Evolutionary conservation across 2,113 vertebrate species (phyloP), one percentile per base, ranked within the genome.

Genomic region (Anser brachyrhynchus): DNA sequence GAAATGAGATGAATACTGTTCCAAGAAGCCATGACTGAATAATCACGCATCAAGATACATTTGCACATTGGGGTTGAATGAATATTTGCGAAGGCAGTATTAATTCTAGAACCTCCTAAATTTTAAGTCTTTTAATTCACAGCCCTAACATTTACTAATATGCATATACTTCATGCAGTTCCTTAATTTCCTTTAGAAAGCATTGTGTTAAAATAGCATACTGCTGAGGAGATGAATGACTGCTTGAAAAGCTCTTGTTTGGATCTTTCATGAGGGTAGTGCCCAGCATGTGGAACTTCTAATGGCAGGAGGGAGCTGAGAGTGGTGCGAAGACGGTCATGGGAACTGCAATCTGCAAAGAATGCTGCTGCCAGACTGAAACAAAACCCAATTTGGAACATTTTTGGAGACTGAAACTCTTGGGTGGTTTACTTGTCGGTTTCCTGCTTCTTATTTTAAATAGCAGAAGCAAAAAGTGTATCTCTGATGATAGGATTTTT

Each of bases 161-260:
- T 69, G 1, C 6, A 46, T n/a, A 21, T 46, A 13, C 18, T 72
- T 72, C 4, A 39, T 9, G 12, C 0, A 46, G 5, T 43, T 79
- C 65, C 26, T 64, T 62, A 37, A 3, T 55, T 92, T 83, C 18
- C 29, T 51, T 54, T 73, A 44, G 57, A 77, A 89, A 82, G 43
- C 10, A 39, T 2, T 2, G 14, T 0, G 0, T 49, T 84, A 69
- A 19, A 37, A 35, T 11, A 12, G 2, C 3, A 6, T 51, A 23
- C 9, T 72, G 15, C 51, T 59, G 37, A 62, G 31, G 51, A 83
- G 19, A 73, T 23, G 51, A 80, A 57, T 12, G 1, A 2, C 1
- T 31, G 6, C 62, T 54, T 67, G 39, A 22, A 84, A 72, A 92
- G 11, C 11, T 43, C 43, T 52, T 89, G 15, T 26, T 79, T 41